Evolutionary conservation across 2,888 invertebrate genomes (phyloP).

Genomic region (Perithous albicinctus): DNA sequence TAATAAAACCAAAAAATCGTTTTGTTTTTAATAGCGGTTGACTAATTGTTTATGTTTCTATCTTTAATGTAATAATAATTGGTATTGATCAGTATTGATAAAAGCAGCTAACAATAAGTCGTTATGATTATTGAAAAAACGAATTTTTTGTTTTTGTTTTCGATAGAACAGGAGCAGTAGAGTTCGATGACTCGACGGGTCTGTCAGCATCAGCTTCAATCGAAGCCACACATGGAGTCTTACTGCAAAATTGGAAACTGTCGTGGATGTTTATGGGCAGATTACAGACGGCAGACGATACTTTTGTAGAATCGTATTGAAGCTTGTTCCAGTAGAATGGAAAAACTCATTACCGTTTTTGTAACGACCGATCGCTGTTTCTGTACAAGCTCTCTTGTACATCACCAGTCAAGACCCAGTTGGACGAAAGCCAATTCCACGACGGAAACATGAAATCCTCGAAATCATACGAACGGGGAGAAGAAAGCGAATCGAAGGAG

Average conservation of each 20-base stretch:
- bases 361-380: constrained; percentile 17
- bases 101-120: too few relatives aligned
- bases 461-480: constrained; percentile 56
- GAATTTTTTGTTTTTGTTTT: too few relatives aligned
- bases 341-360: constrained; percentile 53
- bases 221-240: not conserved
- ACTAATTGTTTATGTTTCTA: too few relatives aligned
- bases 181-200: too few relatives aligned
- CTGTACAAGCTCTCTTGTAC: constrained; percentile 20
- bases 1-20: too few relatives aligned
- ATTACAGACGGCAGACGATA: not conserved
- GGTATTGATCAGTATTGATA: too few relatives aligned
- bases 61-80: too few relatives aligned
- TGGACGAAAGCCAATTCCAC: constrained; percentile 64
- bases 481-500: constrained; percentile 64
- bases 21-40: too few relatives aligned
- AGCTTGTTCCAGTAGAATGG: constrained; percentile 3
- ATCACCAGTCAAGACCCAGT: constrained; percentile 50
- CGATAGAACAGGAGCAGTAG: too few relatives aligned
- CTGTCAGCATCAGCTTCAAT: too few relatives aligned
- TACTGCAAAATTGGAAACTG: not conserved
- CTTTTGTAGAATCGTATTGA: not conserved
- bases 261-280: not conserved
- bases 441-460: constrained; percentile 56
- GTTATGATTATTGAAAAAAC: too few relatives aligned